A percentile compares a stretch with the other conserved stretches of the same genome.
Evolutionary conservation across 2,113 vertebrate genomes (phyloP).

Genomic region (Oryzias curvinotus): DNA sequence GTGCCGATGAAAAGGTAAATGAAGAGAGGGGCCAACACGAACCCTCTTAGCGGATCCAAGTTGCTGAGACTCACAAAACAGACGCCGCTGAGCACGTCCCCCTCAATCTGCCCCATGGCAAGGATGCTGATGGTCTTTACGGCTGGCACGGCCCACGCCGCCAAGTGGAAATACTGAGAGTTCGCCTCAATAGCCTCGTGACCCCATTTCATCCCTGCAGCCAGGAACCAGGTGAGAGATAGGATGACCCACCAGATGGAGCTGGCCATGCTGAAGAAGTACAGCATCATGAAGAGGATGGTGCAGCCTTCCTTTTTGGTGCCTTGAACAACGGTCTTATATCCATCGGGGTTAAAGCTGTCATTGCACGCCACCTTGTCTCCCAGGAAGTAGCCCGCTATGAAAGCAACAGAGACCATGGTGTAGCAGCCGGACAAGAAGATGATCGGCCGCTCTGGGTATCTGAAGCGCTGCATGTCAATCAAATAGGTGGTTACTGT

Average conservation of each 20-base stretch:
- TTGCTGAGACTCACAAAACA: constrained; percentile 94
- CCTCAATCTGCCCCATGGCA: constrained; percentile 95
- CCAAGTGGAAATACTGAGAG: constrained; percentile 97
- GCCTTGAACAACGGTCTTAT: constrained; percentile 93
- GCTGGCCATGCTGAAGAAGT: constrained; percentile 98
- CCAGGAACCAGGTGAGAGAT: constrained; percentile 98
- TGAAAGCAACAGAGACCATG: constrained; percentile 98
- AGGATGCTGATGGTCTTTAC: constrained; percentile 97
- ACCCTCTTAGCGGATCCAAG: constrained; percentile 91
- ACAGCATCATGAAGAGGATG: constrained; percentile 99
- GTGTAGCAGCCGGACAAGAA: constrained; percentile 97
- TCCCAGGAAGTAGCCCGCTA: constrained; percentile 91
- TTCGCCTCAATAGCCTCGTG: constrained; percentile 97
- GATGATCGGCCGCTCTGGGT: constrained; percentile 95
- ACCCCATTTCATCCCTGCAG: constrained; percentile 98
- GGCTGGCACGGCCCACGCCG: constrained; percentile 94
- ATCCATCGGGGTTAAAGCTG: constrained; percentile 85
- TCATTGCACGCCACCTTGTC: constrained; percentile 93
- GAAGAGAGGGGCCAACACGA: constrained; percentile 93
- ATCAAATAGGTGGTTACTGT: constrained; percentile 96
- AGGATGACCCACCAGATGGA: constrained; percentile 99
- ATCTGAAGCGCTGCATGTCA: constrained; percentile 97
- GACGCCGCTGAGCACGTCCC: constrained; percentile 91
- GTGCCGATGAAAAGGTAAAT: constrained; percentile 97
- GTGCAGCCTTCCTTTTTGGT: constrained; percentile 98